Percentiles rank a stretch among this genome's conserved stretches.
Conservation (phyloP, 2,113 vertebrate genomes). For the Aptenodytes patagonicus region DNA sequence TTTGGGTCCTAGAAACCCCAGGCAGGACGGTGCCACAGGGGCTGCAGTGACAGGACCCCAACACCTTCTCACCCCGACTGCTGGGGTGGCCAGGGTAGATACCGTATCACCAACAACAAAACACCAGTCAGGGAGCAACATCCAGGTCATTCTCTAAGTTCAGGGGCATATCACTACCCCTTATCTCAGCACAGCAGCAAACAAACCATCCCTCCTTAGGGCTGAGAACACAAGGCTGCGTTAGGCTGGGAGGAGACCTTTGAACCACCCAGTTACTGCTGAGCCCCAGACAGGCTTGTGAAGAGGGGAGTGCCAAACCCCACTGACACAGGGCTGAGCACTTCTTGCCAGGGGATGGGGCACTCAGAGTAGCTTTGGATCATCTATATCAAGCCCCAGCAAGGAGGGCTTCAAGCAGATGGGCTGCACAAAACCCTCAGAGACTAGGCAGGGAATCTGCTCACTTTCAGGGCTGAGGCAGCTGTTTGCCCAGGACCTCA, state of each 20-base stretch:
- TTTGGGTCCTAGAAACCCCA: neutral
- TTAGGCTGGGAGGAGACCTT: neutral
- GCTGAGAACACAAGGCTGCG: neutral
- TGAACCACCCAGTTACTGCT: neutral
- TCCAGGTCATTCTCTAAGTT: neutral
- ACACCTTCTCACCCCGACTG: accelerated
- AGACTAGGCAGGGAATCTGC: neutral
- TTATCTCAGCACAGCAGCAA: neutral
- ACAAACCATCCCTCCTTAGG: accelerated
- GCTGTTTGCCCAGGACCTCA: neutral
- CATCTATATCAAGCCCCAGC: accelerated
- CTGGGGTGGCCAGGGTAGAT: neutral
- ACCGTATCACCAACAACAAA: accelerated
- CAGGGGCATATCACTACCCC: accelerated
- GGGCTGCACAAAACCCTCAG: neutral
- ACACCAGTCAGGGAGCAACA: accelerated
- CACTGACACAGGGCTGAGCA: neutral
- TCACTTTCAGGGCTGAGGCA: neutral
- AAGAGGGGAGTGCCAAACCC: neutral
- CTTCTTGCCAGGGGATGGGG: too few species aligned
- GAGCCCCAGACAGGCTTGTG: accelerated
- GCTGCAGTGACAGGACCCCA: neutral
- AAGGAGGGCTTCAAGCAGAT: neutral
- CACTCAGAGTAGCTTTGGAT: neutral
- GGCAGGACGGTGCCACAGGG: accelerated